Percentiles rank a stretch among this genome's conserved stretches.
These are phyloP conservation scores for Himalopsyche anomala DNA, from an alignment of 2,888 invertebrate genomes.

Conservation along the genomic window DNA sequence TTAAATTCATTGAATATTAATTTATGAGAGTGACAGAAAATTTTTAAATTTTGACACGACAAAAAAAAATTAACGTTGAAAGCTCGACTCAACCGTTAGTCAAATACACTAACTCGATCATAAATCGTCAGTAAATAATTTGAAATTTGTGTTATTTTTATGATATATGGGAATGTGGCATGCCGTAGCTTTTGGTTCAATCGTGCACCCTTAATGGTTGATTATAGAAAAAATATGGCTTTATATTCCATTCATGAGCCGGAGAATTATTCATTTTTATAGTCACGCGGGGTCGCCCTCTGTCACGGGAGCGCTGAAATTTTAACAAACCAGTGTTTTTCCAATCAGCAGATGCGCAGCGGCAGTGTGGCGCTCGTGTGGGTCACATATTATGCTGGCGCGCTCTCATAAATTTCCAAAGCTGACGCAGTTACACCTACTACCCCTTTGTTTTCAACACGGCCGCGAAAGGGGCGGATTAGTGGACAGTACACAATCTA, in stretches of 20 bases:
- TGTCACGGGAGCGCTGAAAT: neutral
- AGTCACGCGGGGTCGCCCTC: conserved; percentile 1
- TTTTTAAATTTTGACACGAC: too few species aligned
- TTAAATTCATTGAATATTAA: too few species aligned
- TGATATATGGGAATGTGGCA: neutral
- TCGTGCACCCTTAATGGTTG: neutral
- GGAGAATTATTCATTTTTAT: conserved; percentile 5
- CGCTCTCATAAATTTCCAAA: conserved; percentile 26
- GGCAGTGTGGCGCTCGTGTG: neutral
- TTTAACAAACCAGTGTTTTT: conserved; percentile 34
- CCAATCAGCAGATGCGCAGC: conserved; percentile 28
- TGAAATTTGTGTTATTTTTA: too few species aligned
- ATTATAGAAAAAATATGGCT: conserved; percentile 21
- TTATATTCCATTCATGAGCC: conserved; percentile 3
- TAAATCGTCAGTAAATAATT: too few species aligned
- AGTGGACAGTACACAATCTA: neutral
- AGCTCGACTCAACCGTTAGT: too few species aligned
- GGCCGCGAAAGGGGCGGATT: neutral
- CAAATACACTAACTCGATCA: too few species aligned
- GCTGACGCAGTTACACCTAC: conserved; percentile 22
- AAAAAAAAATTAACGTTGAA: too few species aligned
- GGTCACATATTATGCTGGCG: conserved; percentile 10
- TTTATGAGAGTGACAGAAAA: too few species aligned
- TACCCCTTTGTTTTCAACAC: conserved; percentile 23
- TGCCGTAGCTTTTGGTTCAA: neutral